Percentiles rank a stretch among this genome's conserved stretches.
Conservation (phyloP, 2,113 vertebrate species). For the chimpanzee (Pan troglodytes) region DNA sequence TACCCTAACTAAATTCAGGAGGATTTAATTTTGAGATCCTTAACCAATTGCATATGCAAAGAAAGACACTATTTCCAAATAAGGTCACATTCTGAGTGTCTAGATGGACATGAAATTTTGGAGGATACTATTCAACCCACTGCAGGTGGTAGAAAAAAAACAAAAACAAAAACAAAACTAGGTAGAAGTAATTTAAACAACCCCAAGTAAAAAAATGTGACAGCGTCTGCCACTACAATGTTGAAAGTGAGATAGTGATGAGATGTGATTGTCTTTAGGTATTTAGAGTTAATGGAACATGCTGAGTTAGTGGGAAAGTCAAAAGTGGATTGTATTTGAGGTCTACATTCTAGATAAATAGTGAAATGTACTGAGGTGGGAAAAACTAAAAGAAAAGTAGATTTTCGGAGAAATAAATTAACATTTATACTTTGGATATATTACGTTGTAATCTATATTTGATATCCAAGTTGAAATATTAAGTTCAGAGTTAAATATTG, state of each 20-base stretch:
- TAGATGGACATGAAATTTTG: background rate
- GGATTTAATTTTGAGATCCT: background rate
- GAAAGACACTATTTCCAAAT: background rate
- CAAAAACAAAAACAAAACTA: background rate
- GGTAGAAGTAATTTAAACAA: background rate
- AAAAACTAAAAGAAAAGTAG: background rate
- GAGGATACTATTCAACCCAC: background rate
- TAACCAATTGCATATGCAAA: background rate
- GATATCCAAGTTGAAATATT: background rate
- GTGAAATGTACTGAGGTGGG: background rate
- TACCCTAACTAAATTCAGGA: background rate
- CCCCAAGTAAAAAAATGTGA: background rate
- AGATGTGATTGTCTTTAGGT: background rate
- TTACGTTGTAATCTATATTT: background rate
- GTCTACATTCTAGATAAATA: fast-evolving
- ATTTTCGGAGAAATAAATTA: background rate
- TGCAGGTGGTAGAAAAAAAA: background rate
- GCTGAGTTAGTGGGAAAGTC: background rate
- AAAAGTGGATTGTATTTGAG: fast-evolving
- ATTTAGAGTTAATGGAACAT: background rate
- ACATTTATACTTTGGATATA: background rate
- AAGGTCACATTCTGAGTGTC: background rate
- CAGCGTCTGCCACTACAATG: background rate
- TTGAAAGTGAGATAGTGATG: background rate
- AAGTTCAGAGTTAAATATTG: background rate